Evolutionary conservation across 2,113 vertebrate genomes (phyloP).

Genomic region (Heterotis niloticus): DNA sequence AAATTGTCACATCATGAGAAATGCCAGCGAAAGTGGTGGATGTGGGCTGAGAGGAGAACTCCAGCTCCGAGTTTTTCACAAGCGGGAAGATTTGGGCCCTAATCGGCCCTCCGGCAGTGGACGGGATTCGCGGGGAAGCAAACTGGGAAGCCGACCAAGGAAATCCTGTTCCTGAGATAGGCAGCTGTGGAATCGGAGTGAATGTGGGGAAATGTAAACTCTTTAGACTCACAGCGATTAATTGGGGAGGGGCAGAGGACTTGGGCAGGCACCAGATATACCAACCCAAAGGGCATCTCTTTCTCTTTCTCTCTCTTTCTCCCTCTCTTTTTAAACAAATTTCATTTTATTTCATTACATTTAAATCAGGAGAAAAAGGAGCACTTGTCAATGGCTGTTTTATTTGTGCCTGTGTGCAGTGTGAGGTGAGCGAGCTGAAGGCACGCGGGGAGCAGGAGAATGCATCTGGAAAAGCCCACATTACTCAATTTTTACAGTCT

Average conservation of each 20-base stretch:
- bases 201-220: slow-evolving; percentile 62
- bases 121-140: slow-evolving; percentile 17
- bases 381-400: slow-evolving; percentile 1
- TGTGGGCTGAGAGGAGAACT: slow-evolving; percentile 28
- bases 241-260: slow-evolving; percentile 42
- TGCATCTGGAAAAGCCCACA: slow-evolving; percentile 45
- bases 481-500: slow-evolving; percentile 64
- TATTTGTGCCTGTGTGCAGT: not conserved
- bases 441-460: slow-evolving; percentile 47
- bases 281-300: slow-evolving; percentile 54
- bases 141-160: slow-evolving; percentile 71
- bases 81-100: slow-evolving; percentile 38
- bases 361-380: not conserved
- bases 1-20: slow-evolving; percentile 34
- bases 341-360: slow-evolving; percentile 27
- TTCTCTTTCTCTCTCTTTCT: slow-evolving; percentile 55
- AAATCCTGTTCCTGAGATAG: slow-evolving; percentile 74
- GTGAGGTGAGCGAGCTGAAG: slow-evolving; percentile 45
- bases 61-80: slow-evolving; percentile 28
- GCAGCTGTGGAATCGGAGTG: slow-evolving; percentile 73
- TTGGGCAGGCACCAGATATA: slow-evolving; percentile 53
- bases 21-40: slow-evolving; percentile 24
- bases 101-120: slow-evolving; percentile 43
- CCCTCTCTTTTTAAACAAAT: slow-evolving; percentile 38
- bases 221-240: slow-evolving; percentile 22